phyloP scores from a whole-genome alignment of 1,140 invertebrate species.

The Drosophila bifasciata region DNA sequence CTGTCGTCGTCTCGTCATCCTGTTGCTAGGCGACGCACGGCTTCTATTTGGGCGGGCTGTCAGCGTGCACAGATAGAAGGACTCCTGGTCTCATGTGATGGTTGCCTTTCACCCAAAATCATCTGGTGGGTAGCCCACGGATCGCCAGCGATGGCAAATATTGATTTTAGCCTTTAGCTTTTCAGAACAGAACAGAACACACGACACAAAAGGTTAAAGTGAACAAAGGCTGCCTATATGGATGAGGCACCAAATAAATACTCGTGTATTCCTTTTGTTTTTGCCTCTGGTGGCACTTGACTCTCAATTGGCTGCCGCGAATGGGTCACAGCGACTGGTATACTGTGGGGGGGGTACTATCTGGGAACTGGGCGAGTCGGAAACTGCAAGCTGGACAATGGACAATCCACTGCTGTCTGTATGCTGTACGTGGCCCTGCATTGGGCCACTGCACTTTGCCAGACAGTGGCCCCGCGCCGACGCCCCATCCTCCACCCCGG shows the following conservation, averaged over 20 bases:
- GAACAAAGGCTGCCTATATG: slow-evolving; percentile 49
- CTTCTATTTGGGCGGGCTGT: slow-evolving; percentile 16
- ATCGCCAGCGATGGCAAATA: slow-evolving; percentile 47
- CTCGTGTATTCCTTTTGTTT: slow-evolving; percentile 25
- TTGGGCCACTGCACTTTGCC: slow-evolving; percentile 62
- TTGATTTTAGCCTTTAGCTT: slow-evolving; percentile 58
- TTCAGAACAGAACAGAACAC: slow-evolving; percentile 33
- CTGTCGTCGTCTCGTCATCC: slow-evolving; percentile 19
- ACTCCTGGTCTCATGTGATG: slow-evolving; percentile 1
- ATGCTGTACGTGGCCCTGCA: slow-evolving; percentile 51
- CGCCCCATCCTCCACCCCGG: slow-evolving; percentile 37
- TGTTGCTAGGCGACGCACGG: slow-evolving; percentile 64
- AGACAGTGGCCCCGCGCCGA: slow-evolving; percentile 6
- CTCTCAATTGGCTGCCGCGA: slow-evolving; percentile 60
- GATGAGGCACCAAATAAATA: slow-evolving; percentile 43
- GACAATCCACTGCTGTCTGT: slow-evolving; percentile 16
- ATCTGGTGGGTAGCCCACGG: slow-evolving; percentile 21
- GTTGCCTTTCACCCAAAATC: slow-evolving; percentile 11
- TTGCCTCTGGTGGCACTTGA: slow-evolving; percentile 57
- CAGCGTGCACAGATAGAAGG: slow-evolving; percentile 2
- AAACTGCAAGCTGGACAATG: slow-evolving; percentile 33
- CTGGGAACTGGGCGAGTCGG: slow-evolving; percentile 27
- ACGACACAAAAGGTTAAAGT: slow-evolving; percentile 41
- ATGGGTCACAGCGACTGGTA: slow-evolving; percentile 46
- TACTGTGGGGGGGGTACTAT: neutral